phyloP scores from a whole-genome alignment of 53 echinoderm and acorn worm species.

The Paelopatides confundens region DNA sequence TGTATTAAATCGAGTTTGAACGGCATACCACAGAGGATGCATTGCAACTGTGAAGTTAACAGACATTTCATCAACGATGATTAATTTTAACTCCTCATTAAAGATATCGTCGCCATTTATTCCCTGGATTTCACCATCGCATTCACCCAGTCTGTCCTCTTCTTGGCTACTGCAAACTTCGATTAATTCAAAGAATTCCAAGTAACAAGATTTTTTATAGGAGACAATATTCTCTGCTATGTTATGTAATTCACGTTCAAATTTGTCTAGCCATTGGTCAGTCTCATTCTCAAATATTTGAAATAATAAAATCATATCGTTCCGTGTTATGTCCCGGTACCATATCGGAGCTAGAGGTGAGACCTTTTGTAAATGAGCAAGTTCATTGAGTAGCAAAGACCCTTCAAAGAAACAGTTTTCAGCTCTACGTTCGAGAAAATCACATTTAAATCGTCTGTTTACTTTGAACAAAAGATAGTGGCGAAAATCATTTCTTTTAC shows the following conservation, averaged over 20 bases:
- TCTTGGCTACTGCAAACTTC: background rate
- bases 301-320: background rate
- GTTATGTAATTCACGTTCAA: background rate
- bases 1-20: no score
- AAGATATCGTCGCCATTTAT: background rate
- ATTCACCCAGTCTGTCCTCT: background rate
- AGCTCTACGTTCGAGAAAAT: background rate
- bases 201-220: background rate
- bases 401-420: background rate
- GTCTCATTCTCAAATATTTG: background rate
- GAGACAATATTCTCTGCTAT: background rate
- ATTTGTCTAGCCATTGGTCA: background rate
- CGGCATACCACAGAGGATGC: no score
- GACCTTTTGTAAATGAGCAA: no score
- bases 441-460: background rate
- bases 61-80: background rate
- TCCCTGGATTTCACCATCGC: background rate
- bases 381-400: background rate
- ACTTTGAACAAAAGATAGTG: no score
- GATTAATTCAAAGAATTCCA: background rate
- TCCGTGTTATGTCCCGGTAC: background rate
- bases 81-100: background rate
- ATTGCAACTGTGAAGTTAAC: no score
- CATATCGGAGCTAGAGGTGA: background rate
- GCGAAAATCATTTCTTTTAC: no score